A percentile compares a stretch with the other conserved stretches of the same genome.
These are phyloP conservation scores for Circaetus cinerascens DNA, from an alignment of 2,113 vertebrate species.

Conservation along the genomic window DNA sequence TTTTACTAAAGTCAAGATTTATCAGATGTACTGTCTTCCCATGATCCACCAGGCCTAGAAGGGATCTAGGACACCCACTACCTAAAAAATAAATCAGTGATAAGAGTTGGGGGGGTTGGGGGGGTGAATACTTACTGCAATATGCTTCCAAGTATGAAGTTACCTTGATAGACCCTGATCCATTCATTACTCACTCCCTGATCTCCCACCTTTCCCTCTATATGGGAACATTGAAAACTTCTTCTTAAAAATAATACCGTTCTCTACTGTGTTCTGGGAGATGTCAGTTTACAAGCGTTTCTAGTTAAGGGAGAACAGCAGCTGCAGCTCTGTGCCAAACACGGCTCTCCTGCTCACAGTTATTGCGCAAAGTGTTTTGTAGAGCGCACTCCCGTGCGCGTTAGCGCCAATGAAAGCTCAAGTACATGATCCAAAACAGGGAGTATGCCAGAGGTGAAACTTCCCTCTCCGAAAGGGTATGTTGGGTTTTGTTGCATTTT, in stretches of 20 bases:
- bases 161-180: rapidly evolving
- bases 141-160: neutral
- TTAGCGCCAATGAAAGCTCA: neutral
- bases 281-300: neutral
- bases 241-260: neutral
- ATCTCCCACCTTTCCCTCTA: neutral
- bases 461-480: neutral
- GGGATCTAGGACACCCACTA: neutral
- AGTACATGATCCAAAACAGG: neutral
- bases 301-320: neutral
- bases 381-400: neutral
- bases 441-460: neutral
- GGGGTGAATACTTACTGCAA: rapidly evolving
- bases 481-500: neutral
- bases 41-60: neutral
- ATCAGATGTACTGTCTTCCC: neutral
- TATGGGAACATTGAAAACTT: neutral
- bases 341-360: rapidly evolving
- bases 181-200: neutral
- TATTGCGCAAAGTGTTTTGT: neutral
- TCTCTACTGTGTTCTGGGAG: neutral
- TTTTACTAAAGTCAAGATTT: neutral
- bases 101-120: neutral
- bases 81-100: neutral
- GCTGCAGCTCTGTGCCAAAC: neutral